Percentiles rank a stretch among this genome's conserved stretches.
Conservation (phyloP, 2,113 vertebrate genomes). For the Morone saxatilis region DNA sequence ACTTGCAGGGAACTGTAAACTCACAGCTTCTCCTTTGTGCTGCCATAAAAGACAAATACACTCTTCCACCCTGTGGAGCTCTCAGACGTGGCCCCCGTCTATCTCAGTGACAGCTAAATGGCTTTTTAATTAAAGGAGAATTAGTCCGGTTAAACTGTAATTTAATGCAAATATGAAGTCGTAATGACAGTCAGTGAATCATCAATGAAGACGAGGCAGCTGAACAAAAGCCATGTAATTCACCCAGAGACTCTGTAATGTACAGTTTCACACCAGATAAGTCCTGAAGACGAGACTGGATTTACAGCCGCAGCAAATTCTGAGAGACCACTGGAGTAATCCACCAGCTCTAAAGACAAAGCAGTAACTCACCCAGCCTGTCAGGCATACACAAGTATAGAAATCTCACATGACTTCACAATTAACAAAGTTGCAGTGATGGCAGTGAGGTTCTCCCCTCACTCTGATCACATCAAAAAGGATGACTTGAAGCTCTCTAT, state of each 20-base stretch:
- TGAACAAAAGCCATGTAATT: conserved; percentile 92
- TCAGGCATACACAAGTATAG: conserved; percentile 14
- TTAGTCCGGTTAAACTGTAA: conserved; percentile 95
- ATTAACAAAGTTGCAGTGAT: background rate
- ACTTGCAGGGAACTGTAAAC: conserved; percentile 28
- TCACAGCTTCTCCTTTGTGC: conserved; percentile 44
- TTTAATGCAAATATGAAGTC: conserved; percentile 98
- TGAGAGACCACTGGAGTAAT: conserved; percentile 42
- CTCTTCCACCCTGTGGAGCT: conserved; percentile 66
- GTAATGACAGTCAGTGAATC: conserved; percentile 94
- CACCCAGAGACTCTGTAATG: conserved; percentile 84
- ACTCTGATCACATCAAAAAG: background rate
- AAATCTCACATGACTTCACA: conserved; percentile 34
- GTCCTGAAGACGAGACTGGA: conserved; percentile 50
- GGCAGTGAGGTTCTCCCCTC: background rate
- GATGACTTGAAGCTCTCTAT: background rate
- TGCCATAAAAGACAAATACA: conserved; percentile 63
- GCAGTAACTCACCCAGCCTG: conserved; percentile 44
- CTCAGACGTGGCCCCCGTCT: conserved; percentile 76
- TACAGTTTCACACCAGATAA: conserved; percentile 68
- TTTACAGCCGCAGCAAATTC: conserved; percentile 50
- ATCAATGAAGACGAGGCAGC: conserved; percentile 91
- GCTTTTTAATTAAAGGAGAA: conserved; percentile 97
- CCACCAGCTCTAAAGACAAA: conserved; percentile 38
- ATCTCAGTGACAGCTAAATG: conserved; percentile 92